Evolutionary conservation across 1,140 invertebrate species (phyloP), one percentile per base, ranked within the genome.

Genomic region (Pseudomyrmex sp.): DNA sequence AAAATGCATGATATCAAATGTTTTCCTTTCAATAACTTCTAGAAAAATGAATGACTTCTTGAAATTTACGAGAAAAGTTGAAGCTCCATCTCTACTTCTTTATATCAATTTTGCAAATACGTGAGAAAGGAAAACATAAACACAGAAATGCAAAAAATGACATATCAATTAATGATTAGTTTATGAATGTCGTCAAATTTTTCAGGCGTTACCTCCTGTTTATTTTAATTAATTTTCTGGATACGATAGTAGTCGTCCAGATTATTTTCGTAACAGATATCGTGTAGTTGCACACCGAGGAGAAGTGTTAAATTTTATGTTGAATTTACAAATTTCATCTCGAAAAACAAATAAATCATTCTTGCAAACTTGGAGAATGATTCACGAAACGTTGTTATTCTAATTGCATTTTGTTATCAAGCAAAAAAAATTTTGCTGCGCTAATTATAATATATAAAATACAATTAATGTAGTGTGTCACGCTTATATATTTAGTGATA

Each of bases 21-120:
- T 86, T 87, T 89, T 84, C 83, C 89, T 85, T 74, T 87, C 82
- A 56, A 18, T 70, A 62, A 61, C 54, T n/a, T 46, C n/a, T 18
- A 5, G n/a, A 13, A 52, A 66, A 52, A 70, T 59, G 59, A 70
- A 59, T 44, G 1, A 54, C 46, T 61, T 35, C 72, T 86, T 23
- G 20, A 73, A 52, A 75, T 35, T 35, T 35, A 35, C 35, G 35
- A 35, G 5, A 35, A 35, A 35, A 35, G 35, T 35, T 35, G 0
- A 35, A 35, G 35, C 5, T 35, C 0, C 7, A 35, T 35, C 35
- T 35, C 35, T 35, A 35, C 4, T 35, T 35, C 5, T 35, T 77
- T 23, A 46, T 59, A 68, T 61, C 73, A 68, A 68, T 58, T 56
- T 63, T 46, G 58, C 20, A 75, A 59, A 58, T 62, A n/a, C 66